Evolutionary conservation across 2,113 vertebrate genomes (phyloP).

Genomic region (Etia nguti): DNA sequence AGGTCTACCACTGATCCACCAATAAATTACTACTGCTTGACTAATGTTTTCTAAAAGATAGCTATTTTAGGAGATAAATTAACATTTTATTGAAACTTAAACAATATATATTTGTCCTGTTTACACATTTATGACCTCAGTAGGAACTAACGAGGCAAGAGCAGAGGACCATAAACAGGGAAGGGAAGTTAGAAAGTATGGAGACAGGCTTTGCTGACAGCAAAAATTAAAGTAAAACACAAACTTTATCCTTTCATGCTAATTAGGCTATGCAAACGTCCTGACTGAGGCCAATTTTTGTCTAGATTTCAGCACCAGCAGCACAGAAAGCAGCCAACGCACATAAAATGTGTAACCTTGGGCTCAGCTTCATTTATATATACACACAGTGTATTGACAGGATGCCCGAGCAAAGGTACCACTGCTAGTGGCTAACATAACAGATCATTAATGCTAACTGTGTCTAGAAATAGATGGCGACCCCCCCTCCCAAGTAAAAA

Average conservation of each 20-base stretch:
- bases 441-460: conserved; percentile 36
- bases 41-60: not conserved
- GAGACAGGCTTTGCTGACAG: not conserved
- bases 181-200: not conserved
- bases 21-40: not conserved
- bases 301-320: not conserved
- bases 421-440: not conserved
- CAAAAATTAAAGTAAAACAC: not conserved
- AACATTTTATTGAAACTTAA: not conserved
- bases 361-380: not conserved
- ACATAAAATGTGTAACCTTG: not conserved
- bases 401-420: not conserved
- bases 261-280: not conserved
- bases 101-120: not conserved
- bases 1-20: not conserved
- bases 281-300: not conserved
- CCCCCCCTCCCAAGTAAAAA: not conserved
- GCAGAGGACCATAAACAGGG: not conserved
- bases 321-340: not conserved
- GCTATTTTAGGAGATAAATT: not conserved
- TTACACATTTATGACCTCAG: not conserved
- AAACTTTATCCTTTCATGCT: not conserved
- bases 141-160: not conserved
- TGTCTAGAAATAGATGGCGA: conserved; percentile 20
- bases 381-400: not conserved